These are phyloP conservation scores for Latrodectus geometricus DNA, from an alignment of 1,140 invertebrate genomes.

Conservation along the genomic window DNA sequence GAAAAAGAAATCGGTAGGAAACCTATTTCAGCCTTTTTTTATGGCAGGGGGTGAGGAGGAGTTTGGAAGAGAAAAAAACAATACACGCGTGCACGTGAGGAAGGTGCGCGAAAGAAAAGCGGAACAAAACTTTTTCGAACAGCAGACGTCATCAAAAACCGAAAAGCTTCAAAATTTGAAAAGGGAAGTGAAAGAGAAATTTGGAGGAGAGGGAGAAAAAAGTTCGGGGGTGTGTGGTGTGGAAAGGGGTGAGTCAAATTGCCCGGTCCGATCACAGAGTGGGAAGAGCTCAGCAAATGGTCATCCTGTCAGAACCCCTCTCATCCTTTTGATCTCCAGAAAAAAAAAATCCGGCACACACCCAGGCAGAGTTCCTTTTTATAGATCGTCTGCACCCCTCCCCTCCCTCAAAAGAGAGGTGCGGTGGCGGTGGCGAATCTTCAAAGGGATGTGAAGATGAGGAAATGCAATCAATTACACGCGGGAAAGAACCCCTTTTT, in stretches of 20 bases:
- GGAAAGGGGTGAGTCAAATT: neutral
- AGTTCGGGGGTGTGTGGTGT: neutral
- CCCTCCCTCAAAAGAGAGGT: neutral
- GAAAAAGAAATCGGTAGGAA: too few species aligned
- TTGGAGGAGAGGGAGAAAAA: neutral
- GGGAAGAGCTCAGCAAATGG: neutral
- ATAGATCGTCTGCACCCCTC: too few species aligned
- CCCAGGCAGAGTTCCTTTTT: neutral
- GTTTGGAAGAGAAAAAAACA: too few species aligned
- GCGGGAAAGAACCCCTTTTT: neutral
- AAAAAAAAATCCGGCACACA: neutral
- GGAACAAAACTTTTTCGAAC: neutral
- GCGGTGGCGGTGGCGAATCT: neutral
- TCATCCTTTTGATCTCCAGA: neutral
- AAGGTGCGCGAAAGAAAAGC: too few species aligned
- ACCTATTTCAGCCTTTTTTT: too few species aligned
- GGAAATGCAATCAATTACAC: neutral
- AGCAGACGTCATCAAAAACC: neutral
- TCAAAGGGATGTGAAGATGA: neutral
- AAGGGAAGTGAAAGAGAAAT: neutral
- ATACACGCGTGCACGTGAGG: too few species aligned
- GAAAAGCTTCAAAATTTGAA: neutral
- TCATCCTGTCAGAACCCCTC: neutral
- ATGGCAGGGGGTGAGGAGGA: too few species aligned
- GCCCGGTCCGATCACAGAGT: neutral